Base-by-base conservation (phyloP, 2,113 vertebrate species). In the Meriones unguiculatus region DNA sequence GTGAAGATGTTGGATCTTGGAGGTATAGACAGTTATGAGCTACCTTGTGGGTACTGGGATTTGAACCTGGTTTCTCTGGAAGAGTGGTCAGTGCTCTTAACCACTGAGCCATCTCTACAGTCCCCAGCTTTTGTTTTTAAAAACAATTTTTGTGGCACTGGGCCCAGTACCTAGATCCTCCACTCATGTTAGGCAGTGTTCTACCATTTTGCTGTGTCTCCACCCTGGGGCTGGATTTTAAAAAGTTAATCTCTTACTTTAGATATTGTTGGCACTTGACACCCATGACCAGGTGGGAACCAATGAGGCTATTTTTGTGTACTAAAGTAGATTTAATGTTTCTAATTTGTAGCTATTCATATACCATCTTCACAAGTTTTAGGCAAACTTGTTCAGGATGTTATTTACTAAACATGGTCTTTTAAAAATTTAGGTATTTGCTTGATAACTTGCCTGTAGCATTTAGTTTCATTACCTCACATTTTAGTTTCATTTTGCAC, bases 321-420 rank as follows among this genome's bases (percentile, higher is more conserved):
- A 38, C 57, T 85, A 22, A 91, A n/a, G 78, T 72, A 95, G 85
- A 18, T 87, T 22, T 62, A 54, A 35, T 64, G 75, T 87, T 96
- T 92, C 67, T 73, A 22, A 87, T 57, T 91, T 96, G 94, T 25
- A 87, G 75, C 86, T 41, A 82, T 17, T 91, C 72, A 18, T 10
- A 35, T 94, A 84, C 13, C 46, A 24, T 93, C 38, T 57, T 92
- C 7, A 62, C 41, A 81, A 52, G 89, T 86, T 92, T 95, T 94
- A 67, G 65, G 28, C 65, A 90, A 41, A 52, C 64, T 78, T 70
- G 24, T 88, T 95, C 50, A 81, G n/a, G n/a, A n/a, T 95, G 22
- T 72, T 95, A 70, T 70, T 93, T 88, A 73, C 50, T 90, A 57
- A 85, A 90, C 82, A 57, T 80, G 81, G 86, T 88, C 59, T 88